phyloP scores from a whole-genome alignment of 2,797 vertebrate genomes.

The Setipinna tenuifilis region DNA sequence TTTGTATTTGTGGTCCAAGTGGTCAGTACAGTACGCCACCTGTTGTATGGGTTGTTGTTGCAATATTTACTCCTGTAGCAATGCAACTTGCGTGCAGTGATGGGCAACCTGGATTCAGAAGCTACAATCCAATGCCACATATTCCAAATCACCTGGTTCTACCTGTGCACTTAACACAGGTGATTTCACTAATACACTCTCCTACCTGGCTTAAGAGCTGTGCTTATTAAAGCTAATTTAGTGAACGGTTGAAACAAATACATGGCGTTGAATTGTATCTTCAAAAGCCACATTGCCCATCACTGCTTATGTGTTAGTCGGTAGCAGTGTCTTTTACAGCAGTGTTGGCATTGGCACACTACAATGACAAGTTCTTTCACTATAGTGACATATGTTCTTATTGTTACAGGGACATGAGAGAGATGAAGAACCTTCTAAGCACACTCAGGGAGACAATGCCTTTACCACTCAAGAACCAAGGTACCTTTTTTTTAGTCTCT shows the following conservation, averaged over 20 bases:
- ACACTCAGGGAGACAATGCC: conserved; percentile 99
- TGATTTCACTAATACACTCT: too few relatives aligned
- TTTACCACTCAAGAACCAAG: conserved; percentile 99
- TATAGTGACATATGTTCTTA: conserved; percentile 23
- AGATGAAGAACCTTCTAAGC: conserved; percentile 99
- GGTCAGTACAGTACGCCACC: neutral
- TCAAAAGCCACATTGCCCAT: too few relatives aligned
- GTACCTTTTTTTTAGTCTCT: conserved; percentile 61
- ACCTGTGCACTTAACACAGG: too few relatives aligned
- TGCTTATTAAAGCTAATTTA: too few relatives aligned
- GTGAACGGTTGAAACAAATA: too few relatives aligned
- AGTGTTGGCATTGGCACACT: neutral
- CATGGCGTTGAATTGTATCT: too few relatives aligned
- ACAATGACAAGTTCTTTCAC: neutral
- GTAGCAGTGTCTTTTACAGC: neutral
- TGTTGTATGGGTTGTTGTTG: neutral
- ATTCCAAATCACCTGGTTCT: too few relatives aligned
- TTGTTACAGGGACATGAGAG: conserved; percentile 91
- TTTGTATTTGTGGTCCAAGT: neutral
- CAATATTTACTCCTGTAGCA: neutral
- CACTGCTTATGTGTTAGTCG: too few relatives aligned
- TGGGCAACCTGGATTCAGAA: too few relatives aligned
- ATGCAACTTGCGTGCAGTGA: neutral
- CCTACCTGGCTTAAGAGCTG: too few relatives aligned
- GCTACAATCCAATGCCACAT: too few relatives aligned